Evolutionary conservation across 2,797 vertebrate genomes (phyloP), one percentile per base, ranked within the genome.

Genomic region (Acrocephalus scirpaceus): DNA sequence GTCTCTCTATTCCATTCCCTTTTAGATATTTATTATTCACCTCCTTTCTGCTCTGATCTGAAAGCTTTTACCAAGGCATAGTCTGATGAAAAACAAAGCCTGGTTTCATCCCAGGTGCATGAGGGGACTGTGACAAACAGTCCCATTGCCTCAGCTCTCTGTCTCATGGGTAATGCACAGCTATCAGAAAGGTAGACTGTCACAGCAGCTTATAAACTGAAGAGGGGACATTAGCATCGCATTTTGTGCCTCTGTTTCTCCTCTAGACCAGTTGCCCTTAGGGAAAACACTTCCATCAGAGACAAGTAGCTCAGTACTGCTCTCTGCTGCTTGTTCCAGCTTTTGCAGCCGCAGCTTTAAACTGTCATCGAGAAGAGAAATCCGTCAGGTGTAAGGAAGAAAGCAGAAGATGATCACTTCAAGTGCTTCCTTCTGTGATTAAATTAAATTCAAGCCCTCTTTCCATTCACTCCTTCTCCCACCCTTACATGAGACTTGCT

Each of bases 321-420:
- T 93, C 96, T 97, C 96, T 97, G 56, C 91, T 96, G 93, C 87
- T 69, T 81, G 38, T 18, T 73, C 73, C 87, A 83, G 67, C 58
- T 95, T 84, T 34, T 83, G 71, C 79, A 94, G 71, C 58, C 45
- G 1, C 32, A 67, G 48, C 51, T 86, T 92, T 47, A 21, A 89
- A 90, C 76, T 58, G 26, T 32, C 50, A 6, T 18, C 12, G 70
- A 54, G 78, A 34, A 80, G 16, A 81, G 23, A 87, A 92, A 90
- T 48, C 56, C 0, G 0, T 45, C 22, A 78, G 19, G 48, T 60
- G n/a, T 15, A 45, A 9, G 32, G 66, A 65, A 78, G 32, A 87
- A 74, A 51, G 0, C 7, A 50, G 47, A 48, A 29, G 17, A 73
- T 22, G 34, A 45, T 83, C 13, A 6, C 30, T 76, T 91, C 22